Percentiles rank a stretch among this genome's conserved stretches.
Conservation (phyloP, 2,113 vertebrate genomes). For the Tychaedon coryphoeus region DNA sequence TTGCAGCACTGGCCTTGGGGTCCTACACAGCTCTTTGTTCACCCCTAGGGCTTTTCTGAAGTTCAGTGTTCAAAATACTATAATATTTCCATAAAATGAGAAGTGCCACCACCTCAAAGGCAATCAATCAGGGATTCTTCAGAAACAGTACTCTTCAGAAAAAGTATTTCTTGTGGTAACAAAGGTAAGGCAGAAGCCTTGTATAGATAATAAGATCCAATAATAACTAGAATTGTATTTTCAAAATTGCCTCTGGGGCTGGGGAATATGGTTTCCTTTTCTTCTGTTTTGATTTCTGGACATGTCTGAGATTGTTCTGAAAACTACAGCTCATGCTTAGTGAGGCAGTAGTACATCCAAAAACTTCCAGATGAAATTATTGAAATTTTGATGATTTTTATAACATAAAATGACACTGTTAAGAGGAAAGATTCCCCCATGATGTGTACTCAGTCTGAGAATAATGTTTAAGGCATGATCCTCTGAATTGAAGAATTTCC, state of each 20-base stretch:
- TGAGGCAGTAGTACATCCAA: neutral
- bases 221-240: constrained; percentile 8
- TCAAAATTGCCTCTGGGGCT: constrained; percentile 27
- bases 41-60: neutral
- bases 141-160: neutral
- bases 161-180: neutral
- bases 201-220: neutral
- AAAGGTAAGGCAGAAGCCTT: constrained; percentile 6
- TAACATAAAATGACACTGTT: neutral
- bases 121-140: neutral
- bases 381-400: neutral
- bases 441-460: neutral
- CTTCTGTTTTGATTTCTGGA: neutral
- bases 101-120: neutral
- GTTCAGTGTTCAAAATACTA: neutral
- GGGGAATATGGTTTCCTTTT: neutral
- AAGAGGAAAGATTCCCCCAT: neutral
- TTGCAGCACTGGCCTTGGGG: neutral
- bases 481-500: neutral
- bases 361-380: neutral
- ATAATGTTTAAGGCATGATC: constrained; percentile 8
- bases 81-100: neutral
- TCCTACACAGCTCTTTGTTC: neutral
- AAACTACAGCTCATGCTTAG: neutral
- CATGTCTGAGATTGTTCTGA: neutral